A percentile compares a stretch with the other conserved stretches of the same genome.
phyloP scores from a whole-genome alignment of 2,888 invertebrate species.

The Caenorhabditis plicata region DNA sequence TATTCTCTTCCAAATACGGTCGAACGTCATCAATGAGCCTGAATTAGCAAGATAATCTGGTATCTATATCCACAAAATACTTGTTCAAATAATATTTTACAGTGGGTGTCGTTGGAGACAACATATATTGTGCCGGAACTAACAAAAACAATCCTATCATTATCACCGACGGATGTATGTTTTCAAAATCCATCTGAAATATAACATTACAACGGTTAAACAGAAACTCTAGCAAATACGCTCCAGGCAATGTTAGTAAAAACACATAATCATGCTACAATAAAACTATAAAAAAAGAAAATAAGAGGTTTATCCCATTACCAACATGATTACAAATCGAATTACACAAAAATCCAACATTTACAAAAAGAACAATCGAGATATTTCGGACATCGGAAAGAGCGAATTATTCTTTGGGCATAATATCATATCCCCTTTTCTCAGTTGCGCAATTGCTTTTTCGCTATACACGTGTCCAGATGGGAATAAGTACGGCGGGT shows the following conservation, averaged over 20 bases:
- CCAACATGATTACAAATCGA: background rate
- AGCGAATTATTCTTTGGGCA: slow-evolving; percentile 92
- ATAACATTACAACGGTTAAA: background rate
- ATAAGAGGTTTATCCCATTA: background rate
- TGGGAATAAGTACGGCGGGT: slow-evolving; percentile 90
- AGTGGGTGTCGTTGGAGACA: slow-evolving; percentile 48
- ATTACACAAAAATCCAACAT: background rate
- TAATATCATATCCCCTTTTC: slow-evolving; percentile 81
- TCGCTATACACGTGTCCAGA: slow-evolving; percentile 81
- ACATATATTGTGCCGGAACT: slow-evolving; percentile 50
- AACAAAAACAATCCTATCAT: slow-evolving; percentile 42
- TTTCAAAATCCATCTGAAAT: slow-evolving; percentile 37
- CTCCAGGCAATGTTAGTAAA: no score
- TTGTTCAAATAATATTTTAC: no score
- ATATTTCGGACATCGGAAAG: slow-evolving; percentile 85
- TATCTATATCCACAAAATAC: no score
- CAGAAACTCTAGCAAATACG: no score
- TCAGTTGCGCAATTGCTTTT: slow-evolving; percentile 33
- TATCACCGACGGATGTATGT: no score
- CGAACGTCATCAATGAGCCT: background rate
- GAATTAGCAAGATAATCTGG: no score
- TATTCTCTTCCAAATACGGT: slow-evolving; percentile 3
- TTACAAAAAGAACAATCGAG: slow-evolving; percentile 97
- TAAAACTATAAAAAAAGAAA: background rate
- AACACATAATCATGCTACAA: no score